Conservation (phyloP, 2,888 invertebrate species). For the Onchidella celtica region DNA sequence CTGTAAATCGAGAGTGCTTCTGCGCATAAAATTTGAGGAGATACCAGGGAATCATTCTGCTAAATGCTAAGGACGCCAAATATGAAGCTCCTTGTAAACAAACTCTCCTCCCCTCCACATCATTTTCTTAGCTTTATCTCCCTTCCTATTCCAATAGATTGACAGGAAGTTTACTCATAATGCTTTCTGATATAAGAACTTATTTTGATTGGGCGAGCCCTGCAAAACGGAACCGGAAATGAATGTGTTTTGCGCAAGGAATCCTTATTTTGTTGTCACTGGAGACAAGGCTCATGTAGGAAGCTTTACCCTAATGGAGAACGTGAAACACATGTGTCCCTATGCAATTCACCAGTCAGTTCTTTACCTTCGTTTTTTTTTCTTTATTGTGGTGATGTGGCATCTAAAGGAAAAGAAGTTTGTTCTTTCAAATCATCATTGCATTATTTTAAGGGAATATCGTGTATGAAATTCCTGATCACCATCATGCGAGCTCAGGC, state of each 20-base stretch:
- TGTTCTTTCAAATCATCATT: no score
- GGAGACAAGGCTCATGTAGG: slow-evolving; percentile 51
- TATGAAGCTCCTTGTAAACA: slow-evolving; percentile 31
- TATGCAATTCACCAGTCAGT: no score
- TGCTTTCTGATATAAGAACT: not conserved
- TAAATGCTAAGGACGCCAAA: slow-evolving; percentile 17
- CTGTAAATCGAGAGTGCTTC: slow-evolving; percentile 67
- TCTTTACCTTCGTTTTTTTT: no score
- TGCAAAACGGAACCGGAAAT: slow-evolving; percentile 22
- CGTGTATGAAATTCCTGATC: no score
- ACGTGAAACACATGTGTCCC: no score
- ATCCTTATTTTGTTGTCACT: slow-evolving; percentile 56
- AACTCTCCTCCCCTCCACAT: slow-evolving; percentile 47
- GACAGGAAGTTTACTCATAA: not conserved
- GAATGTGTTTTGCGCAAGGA: slow-evolving; percentile 45
- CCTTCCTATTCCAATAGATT: not conserved
- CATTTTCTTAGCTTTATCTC: slow-evolving; percentile 33
- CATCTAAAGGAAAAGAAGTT: no score
- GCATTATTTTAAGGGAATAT: no score
- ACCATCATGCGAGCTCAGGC: no score
- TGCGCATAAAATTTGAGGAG: slow-evolving; percentile 65
- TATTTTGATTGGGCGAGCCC: slow-evolving; percentile 18
- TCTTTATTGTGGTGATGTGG: no score
- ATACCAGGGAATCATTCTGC: slow-evolving; percentile 69
- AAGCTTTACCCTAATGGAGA: no score